phyloP scores from a whole-genome alignment of 2,113 vertebrate species.

The Tachycineta bicolor region DNA sequence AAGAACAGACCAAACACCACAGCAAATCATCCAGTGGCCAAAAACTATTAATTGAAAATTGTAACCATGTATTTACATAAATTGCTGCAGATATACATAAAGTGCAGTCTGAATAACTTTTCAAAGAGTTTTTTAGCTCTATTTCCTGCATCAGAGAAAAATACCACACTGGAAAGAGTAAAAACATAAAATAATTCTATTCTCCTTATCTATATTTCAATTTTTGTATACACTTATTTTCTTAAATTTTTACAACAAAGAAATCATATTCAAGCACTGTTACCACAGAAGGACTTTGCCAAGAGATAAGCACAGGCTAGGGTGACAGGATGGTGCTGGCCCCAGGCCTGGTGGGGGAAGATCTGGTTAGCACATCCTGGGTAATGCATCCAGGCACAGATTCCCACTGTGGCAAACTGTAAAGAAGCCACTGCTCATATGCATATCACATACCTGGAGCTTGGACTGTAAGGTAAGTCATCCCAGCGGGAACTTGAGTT shows the following conservation, averaged over 20 bases:
- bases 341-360: not conserved
- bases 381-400: not conserved
- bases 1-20: not conserved
- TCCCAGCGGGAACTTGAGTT: not conserved
- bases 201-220: not conserved
- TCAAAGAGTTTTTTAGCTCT: not conserved
- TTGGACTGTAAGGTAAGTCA: not conserved
- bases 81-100: not conserved
- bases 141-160: not conserved
- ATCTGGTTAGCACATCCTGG: not conserved
- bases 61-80: not conserved
- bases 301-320: not conserved
- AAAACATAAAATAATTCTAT: not conserved
- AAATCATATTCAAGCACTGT: not conserved
- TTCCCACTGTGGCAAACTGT: not conserved
- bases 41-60: not conserved
- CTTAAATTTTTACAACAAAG: not conserved
- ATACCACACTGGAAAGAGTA: not conserved
- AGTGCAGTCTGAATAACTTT: not conserved
- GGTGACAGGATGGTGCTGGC: not conserved
- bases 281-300: not conserved
- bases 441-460: not conserved
- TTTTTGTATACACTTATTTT: not conserved
- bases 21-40: not conserved
- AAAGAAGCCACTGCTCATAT: not conserved